Base-by-base conservation (phyloP, 2,888 invertebrate species). In the Branchinecta sandiegonensis region DNA sequence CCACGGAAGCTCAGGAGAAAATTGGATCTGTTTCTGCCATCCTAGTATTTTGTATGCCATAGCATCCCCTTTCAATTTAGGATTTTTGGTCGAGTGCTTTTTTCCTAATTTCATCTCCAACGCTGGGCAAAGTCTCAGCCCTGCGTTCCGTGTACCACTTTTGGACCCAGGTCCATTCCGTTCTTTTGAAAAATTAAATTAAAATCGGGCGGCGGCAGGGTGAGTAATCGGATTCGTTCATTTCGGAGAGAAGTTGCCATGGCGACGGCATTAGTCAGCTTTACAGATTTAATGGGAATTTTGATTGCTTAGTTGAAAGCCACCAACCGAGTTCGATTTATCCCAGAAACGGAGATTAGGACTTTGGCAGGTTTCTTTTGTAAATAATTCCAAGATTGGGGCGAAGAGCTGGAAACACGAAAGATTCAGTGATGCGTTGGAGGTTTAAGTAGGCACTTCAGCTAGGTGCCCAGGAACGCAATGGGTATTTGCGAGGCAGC, bases 151-250 rank as follows among this genome's bases (percentile, higher is more conserved):
- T 56, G 56, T 56, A 17, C 56, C 17, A 56, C 8, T 56, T 56
- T 56, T 56, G 17, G 56, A n/a, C 14, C 14, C 56, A 56, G 56
- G 17, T 17, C n/a, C 17, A 14, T 56, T 17, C 56, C 56, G 56
- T 56, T 56, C 56, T 56, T 56, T 56, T 56, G 56, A 56, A 56
- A 56, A 56, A 56, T 56, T 56, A 56, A 56, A 56, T 56, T 56
- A 56, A 56, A 56, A 56, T 56, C 56, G 56, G 56, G 17, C 56
- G 17, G 56, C 56, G 17, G 56, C 17, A 17, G 56, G 56, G 56
- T 14, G n/a, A 56, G 56, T 56, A 56, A 56, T 56, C 56, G 56
- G 56, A 56, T 56, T 56, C 56, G 56, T 56, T 56, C 56, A 56
- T 56, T 56, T 56, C 56, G 11, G 56, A n/a, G n/a, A 56, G 56